Conservation (phyloP, 1,140 invertebrate genomes). For the Helicoverpa zea region DNA sequence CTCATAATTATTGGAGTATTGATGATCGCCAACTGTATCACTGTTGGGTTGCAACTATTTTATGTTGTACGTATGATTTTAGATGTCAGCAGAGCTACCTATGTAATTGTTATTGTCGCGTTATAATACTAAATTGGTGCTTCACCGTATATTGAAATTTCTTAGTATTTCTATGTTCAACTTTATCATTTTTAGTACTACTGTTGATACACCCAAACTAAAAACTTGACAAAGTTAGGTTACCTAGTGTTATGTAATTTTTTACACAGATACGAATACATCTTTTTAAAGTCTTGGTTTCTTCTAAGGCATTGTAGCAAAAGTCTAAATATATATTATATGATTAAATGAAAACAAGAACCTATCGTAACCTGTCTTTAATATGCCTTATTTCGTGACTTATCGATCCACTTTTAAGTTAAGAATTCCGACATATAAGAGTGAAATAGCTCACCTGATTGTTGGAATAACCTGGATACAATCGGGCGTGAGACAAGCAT, state of each 20-base stretch:
- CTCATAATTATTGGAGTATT: too few relatives aligned
- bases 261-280: not conserved
- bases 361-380: not conserved
- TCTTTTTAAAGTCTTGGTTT: too few relatives aligned
- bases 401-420: not conserved
- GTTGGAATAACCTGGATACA: constrained; percentile 68
- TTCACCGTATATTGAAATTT: too few relatives aligned
- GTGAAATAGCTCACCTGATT: constrained; percentile 55
- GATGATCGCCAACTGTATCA: too few relatives aligned
- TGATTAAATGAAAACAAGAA: not conserved
- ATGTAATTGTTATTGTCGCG: too few relatives aligned
- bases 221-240: not conserved
- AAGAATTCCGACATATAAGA: not conserved
- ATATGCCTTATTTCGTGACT: not conserved
- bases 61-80: too few relatives aligned
- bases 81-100: too few relatives aligned
- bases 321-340: not conserved
- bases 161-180: too few relatives aligned
- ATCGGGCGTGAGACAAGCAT: constrained; percentile 68
- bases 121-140: too few relatives aligned
- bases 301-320: too few relatives aligned
- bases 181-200: too few relatives aligned
- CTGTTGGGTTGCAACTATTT: too few relatives aligned
- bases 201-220: not conserved
- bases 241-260: constrained; percentile 29